Percentiles rank a stretch among this genome's conserved stretches.
These are phyloP conservation scores for Eurois occulta DNA, from an alignment of 2,888 invertebrate genomes.

Conservation along the genomic window DNA sequence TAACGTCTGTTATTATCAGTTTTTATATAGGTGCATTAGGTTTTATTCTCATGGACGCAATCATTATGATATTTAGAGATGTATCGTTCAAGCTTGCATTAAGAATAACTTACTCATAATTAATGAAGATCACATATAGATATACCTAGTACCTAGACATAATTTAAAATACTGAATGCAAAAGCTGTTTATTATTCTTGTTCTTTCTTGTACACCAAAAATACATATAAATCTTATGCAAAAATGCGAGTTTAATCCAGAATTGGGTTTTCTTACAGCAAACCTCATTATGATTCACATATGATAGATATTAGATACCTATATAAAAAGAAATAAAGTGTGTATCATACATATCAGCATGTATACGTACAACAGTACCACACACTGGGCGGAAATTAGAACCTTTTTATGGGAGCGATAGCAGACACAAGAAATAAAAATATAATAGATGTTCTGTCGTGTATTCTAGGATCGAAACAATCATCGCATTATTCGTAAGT, in stretches of 20 bases:
- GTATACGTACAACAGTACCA: background rate
- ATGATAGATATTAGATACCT: too few relatives aligned
- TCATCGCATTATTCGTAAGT: background rate
- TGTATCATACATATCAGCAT: background rate
- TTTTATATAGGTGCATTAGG: slow-evolving; percentile 34
- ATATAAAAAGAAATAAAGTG: background rate
- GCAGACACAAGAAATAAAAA: background rate
- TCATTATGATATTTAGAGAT: slow-evolving; percentile 36
- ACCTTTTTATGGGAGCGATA: slow-evolving; percentile 9
- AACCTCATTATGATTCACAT: background rate
- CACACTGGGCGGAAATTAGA: slow-evolving; percentile 20
- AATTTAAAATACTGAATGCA: too few relatives aligned
- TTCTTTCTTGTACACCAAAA: too few relatives aligned
- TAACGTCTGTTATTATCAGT: slow-evolving; percentile 45
- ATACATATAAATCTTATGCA: background rate
- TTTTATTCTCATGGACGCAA: slow-evolving; percentile 25
- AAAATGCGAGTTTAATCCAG: background rate
- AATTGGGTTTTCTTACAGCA: background rate
- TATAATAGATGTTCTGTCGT: slow-evolving; percentile 1
- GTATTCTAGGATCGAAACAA: background rate
- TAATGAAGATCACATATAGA: background rate
- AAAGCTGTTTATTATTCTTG: too few relatives aligned
- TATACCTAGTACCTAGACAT: too few relatives aligned
- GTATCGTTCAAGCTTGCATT: slow-evolving; percentile 6
- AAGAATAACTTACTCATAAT: background rate